Conservation (phyloP, 2,797 vertebrate species). For the Mycteria americana region DNA sequence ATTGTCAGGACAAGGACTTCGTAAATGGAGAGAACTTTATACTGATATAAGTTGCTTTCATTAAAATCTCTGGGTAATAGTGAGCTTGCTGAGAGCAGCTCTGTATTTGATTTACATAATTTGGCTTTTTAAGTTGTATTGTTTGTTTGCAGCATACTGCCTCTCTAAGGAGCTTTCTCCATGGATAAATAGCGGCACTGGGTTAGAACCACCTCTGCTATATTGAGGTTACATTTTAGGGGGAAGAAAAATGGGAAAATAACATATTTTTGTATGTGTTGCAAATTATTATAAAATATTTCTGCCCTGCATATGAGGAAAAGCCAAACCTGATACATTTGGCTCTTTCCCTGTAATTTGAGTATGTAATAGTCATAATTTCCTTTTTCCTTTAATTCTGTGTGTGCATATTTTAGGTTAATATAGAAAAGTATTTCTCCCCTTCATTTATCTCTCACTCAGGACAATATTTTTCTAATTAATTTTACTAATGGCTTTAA, state of each 20-base stretch:
- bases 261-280: background rate
- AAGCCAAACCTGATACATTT: background rate
- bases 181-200: background rate
- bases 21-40: conserved; percentile 22
- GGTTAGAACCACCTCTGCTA: background rate
- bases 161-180: background rate
- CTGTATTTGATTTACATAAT: background rate
- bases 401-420: background rate
- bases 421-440: background rate
- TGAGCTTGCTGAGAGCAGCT: background rate
- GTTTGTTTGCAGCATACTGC: background rate
- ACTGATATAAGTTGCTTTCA: background rate
- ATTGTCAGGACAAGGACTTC: conserved; percentile 25
- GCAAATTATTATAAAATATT: background rate
- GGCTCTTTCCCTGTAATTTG: background rate
- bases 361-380: background rate
- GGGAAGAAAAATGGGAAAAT: background rate
- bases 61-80: background rate
- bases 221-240: background rate
- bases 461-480: background rate
- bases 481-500: background rate
- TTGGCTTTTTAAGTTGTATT: background rate
- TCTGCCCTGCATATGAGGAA: background rate
- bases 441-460: background rate
- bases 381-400: background rate